Evolutionary conservation across 2,113 vertebrate species (phyloP).

Genomic region (Crotophaga sulcirostris): DNA sequence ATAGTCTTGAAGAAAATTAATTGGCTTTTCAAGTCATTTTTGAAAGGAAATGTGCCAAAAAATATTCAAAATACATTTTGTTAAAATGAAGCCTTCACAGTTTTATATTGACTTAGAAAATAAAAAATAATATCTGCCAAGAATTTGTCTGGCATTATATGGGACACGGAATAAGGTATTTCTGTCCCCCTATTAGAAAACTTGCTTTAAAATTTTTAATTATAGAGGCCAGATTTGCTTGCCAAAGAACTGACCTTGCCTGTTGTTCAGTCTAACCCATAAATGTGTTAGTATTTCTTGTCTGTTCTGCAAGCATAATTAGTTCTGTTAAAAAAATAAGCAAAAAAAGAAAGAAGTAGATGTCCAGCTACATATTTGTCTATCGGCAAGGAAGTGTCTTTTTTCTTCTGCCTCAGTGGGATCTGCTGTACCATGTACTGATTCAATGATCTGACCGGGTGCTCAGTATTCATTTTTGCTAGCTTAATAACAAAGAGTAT

Average conservation of each 20-base stretch:
- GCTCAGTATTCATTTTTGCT: slow-evolving; percentile 1
- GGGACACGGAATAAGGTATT: background rate
- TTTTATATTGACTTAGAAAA: background rate
- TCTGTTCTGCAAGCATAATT: background rate
- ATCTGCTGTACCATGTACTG: slow-evolving; percentile 3
- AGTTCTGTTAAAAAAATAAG: background rate
- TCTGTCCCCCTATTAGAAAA: background rate
- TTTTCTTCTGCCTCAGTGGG: background rate
- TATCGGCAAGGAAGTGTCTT: background rate
- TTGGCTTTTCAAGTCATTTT: background rate
- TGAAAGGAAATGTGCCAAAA: background rate
- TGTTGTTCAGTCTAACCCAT: background rate
- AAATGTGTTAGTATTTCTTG: background rate
- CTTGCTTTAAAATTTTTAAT: background rate
- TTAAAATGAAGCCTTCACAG: background rate
- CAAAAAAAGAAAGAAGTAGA: background rate
- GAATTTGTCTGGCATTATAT: background rate
- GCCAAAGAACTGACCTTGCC: background rate
- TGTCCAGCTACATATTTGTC: background rate
- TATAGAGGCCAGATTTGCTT: background rate
- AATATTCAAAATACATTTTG: background rate
- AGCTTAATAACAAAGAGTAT: slow-evolving; percentile 3
- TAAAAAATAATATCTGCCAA: background rate
- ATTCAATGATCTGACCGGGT: slow-evolving; percentile 28
- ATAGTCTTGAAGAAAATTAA: background rate